Percentiles rank a stretch among this genome's conserved stretches.
phyloP scores from a whole-genome alignment of 2,888 invertebrate species.

The Cerceris ruficornis region DNA sequence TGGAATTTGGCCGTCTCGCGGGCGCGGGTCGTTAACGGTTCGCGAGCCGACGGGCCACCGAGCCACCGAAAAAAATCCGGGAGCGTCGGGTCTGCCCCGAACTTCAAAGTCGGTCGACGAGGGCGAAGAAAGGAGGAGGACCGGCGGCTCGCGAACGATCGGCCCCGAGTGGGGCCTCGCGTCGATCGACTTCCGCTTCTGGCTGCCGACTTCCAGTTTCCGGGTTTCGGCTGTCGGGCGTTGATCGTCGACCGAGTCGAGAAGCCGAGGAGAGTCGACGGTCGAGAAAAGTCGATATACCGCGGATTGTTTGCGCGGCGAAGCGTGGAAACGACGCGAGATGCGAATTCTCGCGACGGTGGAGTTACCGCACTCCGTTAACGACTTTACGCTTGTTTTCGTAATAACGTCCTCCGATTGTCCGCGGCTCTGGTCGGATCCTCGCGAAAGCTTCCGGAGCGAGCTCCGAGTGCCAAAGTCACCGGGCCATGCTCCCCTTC shows the following conservation, averaged over 20 bases:
- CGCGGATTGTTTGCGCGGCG: constrained; percentile 52
- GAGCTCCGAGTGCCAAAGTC: constrained; percentile 27
- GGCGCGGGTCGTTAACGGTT: neutral
- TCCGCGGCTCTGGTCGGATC: constrained; percentile 36
- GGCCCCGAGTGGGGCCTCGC: neutral
- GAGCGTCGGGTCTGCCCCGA: neutral
- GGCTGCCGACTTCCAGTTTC: neutral
- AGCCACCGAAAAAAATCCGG: constrained; percentile 1
- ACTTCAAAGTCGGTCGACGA: neutral
- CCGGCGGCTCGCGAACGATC: neutral
- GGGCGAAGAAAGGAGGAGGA: neutral
- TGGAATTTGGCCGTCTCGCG: constrained; percentile 25
- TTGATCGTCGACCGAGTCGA: neutral
- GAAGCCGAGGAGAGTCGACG: constrained; percentile 8
- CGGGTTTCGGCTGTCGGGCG: constrained; percentile 2
- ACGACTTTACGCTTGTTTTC: constrained; percentile 60
- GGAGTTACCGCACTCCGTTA: constrained; percentile 51
- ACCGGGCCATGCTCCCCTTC: constrained; percentile 18
- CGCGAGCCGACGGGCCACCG: neutral
- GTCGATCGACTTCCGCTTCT: neutral
- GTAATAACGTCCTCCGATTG: constrained; percentile 49
- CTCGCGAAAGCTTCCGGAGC: constrained; percentile 41
- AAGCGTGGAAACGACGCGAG: constrained; percentile 26
- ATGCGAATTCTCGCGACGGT: constrained; percentile 44
- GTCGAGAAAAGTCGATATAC: constrained; percentile 25